Evolutionary conservation across 2,797 vertebrate genomes (phyloP), one percentile per base, ranked within the genome.

Genomic region (Gymnoscopelus braueri): DNA sequence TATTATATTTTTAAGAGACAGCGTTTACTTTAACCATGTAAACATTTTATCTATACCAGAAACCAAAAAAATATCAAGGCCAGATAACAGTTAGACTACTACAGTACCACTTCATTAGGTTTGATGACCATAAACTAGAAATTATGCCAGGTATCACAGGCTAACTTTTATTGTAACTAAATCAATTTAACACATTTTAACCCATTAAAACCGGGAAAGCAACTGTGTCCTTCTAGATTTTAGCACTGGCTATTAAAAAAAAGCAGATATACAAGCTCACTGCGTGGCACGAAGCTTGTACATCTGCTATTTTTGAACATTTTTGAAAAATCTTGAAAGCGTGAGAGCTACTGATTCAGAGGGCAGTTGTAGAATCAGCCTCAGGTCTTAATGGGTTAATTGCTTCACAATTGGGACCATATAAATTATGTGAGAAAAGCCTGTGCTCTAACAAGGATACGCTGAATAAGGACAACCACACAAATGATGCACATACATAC

Each of bases 21-120:
- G 32, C 32, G 6, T 35, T 35, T 35, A 5, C 6, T 35, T 35
- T 35, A 35, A 35, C 32, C 32, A 35, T 35, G 32, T 60, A 15
- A 48, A 10, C 1, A 23, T 63, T 80, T 80, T 65, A 78, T 76
- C 55, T 49, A 76, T 65, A 75, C 59, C 71, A 64, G 35, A 7
- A 60, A 77, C 63, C 65, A 75, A 61, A 77, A 64, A 67, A 72
- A 74, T 73, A 23, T 60, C 72, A 48, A 24, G 1, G 7, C 65
- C 48, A 48, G 68, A 66, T 50, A 68, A 58, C 52, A 71, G 79
- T 85, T 72, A 39, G n/a, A 14, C 24, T 29, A 12, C n/a, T 13
- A 32, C 2, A n/a, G n/a, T 3, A 59, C 50, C 26, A 64, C 82
- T 72, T 71, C 14, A 71, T 77, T 61, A 4, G 4, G 13, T 32